Base-by-base conservation (phyloP, 2,888 invertebrate species). In the Carcina quercana region DNA sequence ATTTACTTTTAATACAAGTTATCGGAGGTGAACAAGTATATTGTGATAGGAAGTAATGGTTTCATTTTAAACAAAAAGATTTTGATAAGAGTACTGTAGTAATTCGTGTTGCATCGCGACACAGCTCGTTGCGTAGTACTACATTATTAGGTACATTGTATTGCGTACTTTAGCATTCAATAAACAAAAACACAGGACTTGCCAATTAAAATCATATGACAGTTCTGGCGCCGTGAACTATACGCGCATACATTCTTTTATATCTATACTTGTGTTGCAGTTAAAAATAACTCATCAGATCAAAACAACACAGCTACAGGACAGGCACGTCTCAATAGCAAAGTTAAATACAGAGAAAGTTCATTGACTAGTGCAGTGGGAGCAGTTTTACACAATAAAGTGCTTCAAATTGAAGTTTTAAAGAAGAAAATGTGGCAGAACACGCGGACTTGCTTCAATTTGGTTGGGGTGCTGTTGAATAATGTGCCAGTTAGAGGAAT, bases 161-260 rank as follows among this genome's bases (percentile, higher is more conserved):
- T 7, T 11, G 14, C n/a, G 12, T 33, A 30, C 38, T 37, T 47
- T 46, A 41, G 55, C 61, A 59, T 59, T 61, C 53, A 42, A 37
- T 56, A n/a, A n/a, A n/a, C n/a, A n/a, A n/a, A n/a, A n/a, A n/a
- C n/a, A n/a, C n/a, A n/a, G 11, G 39, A 38, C 47, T 51, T 67
- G 68, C 71, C 71, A 72, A 67, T 61, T 54, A 7, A 45, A 66
- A 74, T 80, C 80, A 80, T 80, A 80, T 80, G 80, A 80, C 74
- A 69, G 48, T 51, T 46, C 56, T 61, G 65, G 74, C 76, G 78
- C 73, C 79, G 60, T 61, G 47, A 46, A 53, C 37, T 59, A 58
- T 45, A 61, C 56, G 57, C 54, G 50, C 54, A 57, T 51, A 52
- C 51, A 38, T 48, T 42, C 52, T 51, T 26, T 26, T 29, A 19